Base-by-base conservation (phyloP, 2,113 vertebrate genomes). In the Lamprologus ornatipinnis region DNA sequence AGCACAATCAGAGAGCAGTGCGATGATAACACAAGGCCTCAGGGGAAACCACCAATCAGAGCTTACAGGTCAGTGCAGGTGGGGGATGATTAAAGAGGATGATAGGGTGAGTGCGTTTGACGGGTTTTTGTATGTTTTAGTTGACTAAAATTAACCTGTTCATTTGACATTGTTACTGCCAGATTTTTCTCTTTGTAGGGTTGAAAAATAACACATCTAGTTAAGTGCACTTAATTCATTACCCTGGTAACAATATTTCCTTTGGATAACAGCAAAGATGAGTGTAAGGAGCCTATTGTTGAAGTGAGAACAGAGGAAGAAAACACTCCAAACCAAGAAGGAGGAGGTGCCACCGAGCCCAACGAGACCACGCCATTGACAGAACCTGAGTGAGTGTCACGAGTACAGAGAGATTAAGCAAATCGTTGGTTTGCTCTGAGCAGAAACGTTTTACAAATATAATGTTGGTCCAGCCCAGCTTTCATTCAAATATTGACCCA, bases 201-300 rank as follows among this genome's bases (percentile, higher is more conserved):
- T 0, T 8, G 26, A n/a, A n/a, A n/a, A 4, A 68, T 21, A 68
- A 37, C 63, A 37, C 60, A 4, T 3, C 63, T 37, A 21, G 19
- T 21, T 33, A 51, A 8, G 37, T 40, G 7, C 6, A 26, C 9
- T 81, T 57, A 26, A 11, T 45, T 19, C 33, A 19, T 28, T 51
- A 86, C 14, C 9, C 28, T 60, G 45, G 26, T 78, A 49, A n/a
- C 23, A 49, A 31, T 78, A 13, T 23, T 73, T 45, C 28, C 15
- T 9, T 65, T 53, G 33, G 6, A 33, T 89, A 91, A 86, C 97
- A 99, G 99, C 95, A 99, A 99, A 93, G 98, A 99, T 2, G 98
- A 99, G 82, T 99, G 98, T 13, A 99, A 99, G 96, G 99, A 99
- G 94, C 98, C 98, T 9, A 99, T 99, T 21, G 99, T 99, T 85